Percentiles rank a stretch among this genome's conserved stretches.
Conservation (phyloP, 2,888 invertebrate genomes). For the Drosophila kokeensis region DNA sequence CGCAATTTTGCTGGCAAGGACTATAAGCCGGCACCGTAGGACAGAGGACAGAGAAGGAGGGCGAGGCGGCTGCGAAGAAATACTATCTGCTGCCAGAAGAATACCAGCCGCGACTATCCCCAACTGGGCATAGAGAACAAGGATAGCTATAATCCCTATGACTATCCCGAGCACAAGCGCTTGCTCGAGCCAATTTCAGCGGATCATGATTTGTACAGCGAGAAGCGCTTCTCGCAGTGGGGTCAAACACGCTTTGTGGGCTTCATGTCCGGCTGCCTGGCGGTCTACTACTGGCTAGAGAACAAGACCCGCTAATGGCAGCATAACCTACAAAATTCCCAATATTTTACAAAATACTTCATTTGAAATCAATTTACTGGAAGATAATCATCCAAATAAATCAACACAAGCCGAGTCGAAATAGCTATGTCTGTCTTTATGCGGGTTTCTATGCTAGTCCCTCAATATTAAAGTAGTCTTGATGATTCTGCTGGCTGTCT, state of each 20-base stretch:
- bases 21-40: conserved; percentile 92
- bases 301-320: conserved; percentile 86
- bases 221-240: conserved; percentile 89
- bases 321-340: conserved; percentile 5
- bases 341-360: neutral
- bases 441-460: neutral
- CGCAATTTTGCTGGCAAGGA: conserved; percentile 87
- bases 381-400: neutral
- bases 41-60: conserved; percentile 92
- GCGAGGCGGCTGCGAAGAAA: conserved; percentile 92
- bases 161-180: conserved; percentile 91
- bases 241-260: conserved; percentile 87
- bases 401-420: neutral
- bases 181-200: conserved; percentile 92
- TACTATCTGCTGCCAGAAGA: conserved; percentile 93
- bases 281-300: conserved; percentile 86
- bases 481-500: neutral
- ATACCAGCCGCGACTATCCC: conserved; percentile 95
- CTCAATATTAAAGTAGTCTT: neutral
- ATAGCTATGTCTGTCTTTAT: neutral
- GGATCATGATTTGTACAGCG: conserved; percentile 89
- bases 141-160: conserved; percentile 94
- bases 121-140: conserved; percentile 89
- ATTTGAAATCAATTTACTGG: neutral
- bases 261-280: conserved; percentile 85